phyloP scores from a whole-genome alignment of 1,140 invertebrate species.

The Habropoda laboriosa region DNA sequence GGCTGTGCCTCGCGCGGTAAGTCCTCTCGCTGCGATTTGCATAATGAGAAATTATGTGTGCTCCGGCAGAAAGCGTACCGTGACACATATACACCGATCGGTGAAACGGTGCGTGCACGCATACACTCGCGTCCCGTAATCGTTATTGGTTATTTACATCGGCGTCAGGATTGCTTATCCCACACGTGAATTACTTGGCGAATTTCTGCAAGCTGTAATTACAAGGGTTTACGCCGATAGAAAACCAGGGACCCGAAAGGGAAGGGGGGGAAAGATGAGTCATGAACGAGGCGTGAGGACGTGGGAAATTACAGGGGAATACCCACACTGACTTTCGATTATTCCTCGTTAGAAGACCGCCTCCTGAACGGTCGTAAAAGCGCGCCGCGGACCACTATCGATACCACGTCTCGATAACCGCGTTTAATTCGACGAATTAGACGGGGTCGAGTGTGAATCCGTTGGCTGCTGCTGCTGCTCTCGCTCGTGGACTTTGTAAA shows the following conservation, averaged over 20 bases:
- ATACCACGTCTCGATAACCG: too few species aligned
- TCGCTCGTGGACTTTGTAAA: too few species aligned
- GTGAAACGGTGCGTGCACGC: background rate
- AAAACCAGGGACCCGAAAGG: background rate
- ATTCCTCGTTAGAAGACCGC: constrained; percentile 40
- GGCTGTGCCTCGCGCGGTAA: constrained; percentile 35
- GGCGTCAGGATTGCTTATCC: constrained; percentile 38
- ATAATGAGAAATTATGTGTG: constrained; percentile 71
- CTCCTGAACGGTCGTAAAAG: too few species aligned
- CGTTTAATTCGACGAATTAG: too few species aligned
- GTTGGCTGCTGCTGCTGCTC: too few species aligned
- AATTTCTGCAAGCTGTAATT: constrained; percentile 56
- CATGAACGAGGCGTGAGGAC: constrained; percentile 40
- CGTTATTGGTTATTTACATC: constrained; percentile 67
- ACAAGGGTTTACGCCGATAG: constrained; percentile 38
- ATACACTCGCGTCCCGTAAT: constrained; percentile 45
- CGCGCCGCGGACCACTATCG: too few species aligned
- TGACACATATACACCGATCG: constrained; percentile 6
- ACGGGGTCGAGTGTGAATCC: too few species aligned
- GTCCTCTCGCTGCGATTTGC: constrained; percentile 56
- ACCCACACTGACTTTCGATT: constrained; percentile 44
- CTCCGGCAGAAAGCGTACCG: constrained; percentile 48
- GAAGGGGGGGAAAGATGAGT: constrained; percentile 23
- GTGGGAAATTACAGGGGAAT: constrained; percentile 50
- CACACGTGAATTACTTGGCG: constrained; percentile 57